Evolutionary conservation across 2,888 invertebrate genomes (phyloP).

Genomic region (Willowsia nigromaculata): DNA sequence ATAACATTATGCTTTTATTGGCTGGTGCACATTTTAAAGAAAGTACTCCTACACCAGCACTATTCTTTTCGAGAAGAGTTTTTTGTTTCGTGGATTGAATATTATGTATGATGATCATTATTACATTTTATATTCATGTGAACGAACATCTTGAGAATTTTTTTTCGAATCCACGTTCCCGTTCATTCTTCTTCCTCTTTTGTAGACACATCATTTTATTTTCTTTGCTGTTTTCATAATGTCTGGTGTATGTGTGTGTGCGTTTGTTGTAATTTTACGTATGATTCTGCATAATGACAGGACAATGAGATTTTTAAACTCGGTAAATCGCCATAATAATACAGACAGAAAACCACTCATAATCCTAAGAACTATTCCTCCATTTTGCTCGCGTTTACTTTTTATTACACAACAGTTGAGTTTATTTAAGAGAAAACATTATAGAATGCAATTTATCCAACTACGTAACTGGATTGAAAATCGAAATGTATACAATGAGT

Average conservation of each 20-base stretch:
- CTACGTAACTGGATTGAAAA: constrained; percentile 2
- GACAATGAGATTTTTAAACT: constrained; percentile 42
- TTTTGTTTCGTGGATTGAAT: constrained; percentile 54
- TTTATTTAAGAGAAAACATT: not conserved
- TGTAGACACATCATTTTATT: constrained; percentile 9
- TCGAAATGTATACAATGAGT: not conserved
- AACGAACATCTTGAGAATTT: constrained; percentile 61
- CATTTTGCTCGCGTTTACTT: not conserved
- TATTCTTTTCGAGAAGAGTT: not conserved
- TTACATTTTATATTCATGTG: constrained; percentile 64
- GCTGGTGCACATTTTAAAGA: not conserved
- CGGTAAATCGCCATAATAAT: not conserved
- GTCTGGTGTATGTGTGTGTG: too few species aligned
- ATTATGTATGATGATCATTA: constrained; percentile 51
- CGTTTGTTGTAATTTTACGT: constrained; percentile 45
- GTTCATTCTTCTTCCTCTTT: constrained; percentile 11
- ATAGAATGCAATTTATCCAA: constrained; percentile 18
- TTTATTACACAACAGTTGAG: not conserved
- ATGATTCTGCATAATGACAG: constrained; percentile 64
- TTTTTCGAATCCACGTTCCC: constrained; percentile 36
- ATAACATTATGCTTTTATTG: not conserved
- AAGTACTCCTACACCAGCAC: not conserved
- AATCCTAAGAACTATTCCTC: constrained; percentile 16
- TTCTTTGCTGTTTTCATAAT: not conserved
- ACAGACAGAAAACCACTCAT: not conserved